These are phyloP conservation scores for Archips xylosteana DNA, from an alignment of 2,888 invertebrate species.

Conservation along the genomic window DNA sequence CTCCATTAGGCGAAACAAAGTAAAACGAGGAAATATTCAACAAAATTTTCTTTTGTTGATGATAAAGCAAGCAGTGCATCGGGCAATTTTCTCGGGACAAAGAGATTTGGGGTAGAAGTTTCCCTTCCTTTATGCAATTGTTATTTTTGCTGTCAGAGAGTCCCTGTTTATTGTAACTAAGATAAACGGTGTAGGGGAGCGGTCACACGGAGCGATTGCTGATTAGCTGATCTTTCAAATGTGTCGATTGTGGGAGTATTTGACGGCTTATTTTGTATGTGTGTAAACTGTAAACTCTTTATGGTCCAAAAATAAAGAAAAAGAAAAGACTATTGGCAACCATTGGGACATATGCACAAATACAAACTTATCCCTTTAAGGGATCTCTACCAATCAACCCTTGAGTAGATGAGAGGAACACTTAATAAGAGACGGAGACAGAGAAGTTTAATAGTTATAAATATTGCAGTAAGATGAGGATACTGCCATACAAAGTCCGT, in stretches of 20 bases:
- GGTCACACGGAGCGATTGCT: constrained; percentile 11
- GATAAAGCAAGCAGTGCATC: constrained; percentile 62
- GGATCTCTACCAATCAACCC: no score
- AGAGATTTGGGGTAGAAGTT: constrained; percentile 61
- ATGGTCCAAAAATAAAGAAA: no score
- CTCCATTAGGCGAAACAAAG: constrained; percentile 58
- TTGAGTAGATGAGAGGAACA: no score
- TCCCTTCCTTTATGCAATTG: constrained; percentile 72
- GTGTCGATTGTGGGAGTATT: neutral
- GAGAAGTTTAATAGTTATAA: no score
- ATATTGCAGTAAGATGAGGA: no score
- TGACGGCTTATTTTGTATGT: neutral
- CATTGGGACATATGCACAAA: no score
- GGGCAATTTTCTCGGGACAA: constrained; percentile 66
- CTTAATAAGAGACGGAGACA: no score
- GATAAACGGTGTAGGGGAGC: constrained; percentile 27
- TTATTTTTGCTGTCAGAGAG: constrained; percentile 71
- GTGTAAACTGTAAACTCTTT: neutral
- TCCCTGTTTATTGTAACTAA: constrained; percentile 43
- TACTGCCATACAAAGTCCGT: no score
- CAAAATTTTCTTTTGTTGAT: constrained; percentile 58
- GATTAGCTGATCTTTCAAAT: neutral
- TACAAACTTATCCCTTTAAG: no score
- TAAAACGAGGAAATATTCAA: constrained; percentile 56
- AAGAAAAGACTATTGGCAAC: no score